A percentile compares a stretch with the other conserved stretches of the same genome.
Evolutionary conservation across 1,140 invertebrate genomes (phyloP).

Genomic region (Druon quercuslanigerum): DNA sequence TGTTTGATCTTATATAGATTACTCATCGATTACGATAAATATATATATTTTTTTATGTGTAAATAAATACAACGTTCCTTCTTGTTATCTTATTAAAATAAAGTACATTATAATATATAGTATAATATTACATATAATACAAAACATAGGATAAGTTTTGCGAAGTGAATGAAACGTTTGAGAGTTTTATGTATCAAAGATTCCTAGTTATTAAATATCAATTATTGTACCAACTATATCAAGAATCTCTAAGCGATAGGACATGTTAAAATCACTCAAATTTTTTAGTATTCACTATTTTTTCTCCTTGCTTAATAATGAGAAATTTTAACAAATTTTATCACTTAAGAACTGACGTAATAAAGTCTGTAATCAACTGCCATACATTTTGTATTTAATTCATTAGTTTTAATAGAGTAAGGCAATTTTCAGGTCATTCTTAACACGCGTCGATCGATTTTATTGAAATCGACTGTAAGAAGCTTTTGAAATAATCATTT

Average conservation of each 20-base stretch:
- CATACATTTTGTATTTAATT: too few species aligned
- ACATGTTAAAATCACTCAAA: too few species aligned
- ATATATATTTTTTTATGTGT: constrained; percentile 50
- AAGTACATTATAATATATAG: constrained; percentile 48
- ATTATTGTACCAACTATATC: background rate
- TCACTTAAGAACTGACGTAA: too few species aligned
- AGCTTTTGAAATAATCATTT: background rate
- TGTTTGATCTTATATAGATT: constrained; percentile 49
- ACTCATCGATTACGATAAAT: constrained; percentile 47
- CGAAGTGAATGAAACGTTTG: constrained; percentile 4
- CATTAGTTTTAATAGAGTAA: background rate
- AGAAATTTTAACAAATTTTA: too few species aligned
- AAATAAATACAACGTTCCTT: constrained; percentile 47
- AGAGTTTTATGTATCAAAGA: constrained; percentile 29
- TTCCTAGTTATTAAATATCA: constrained; percentile 33
- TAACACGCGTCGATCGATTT: background rate
- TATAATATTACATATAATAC: constrained; percentile 19
- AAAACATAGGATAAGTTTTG: constrained; percentile 19
- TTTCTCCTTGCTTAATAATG: too few species aligned
- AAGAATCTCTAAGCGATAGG: too few species aligned
- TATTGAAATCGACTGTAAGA: background rate
- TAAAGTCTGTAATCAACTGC: too few species aligned
- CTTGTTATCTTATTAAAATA: constrained; percentile 53
- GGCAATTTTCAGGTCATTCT: background rate
- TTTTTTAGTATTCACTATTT: too few species aligned